These are phyloP conservation scores for Carettochelys insculpta DNA, from an alignment of 2,113 vertebrate species.

Conservation along the genomic window DNA sequence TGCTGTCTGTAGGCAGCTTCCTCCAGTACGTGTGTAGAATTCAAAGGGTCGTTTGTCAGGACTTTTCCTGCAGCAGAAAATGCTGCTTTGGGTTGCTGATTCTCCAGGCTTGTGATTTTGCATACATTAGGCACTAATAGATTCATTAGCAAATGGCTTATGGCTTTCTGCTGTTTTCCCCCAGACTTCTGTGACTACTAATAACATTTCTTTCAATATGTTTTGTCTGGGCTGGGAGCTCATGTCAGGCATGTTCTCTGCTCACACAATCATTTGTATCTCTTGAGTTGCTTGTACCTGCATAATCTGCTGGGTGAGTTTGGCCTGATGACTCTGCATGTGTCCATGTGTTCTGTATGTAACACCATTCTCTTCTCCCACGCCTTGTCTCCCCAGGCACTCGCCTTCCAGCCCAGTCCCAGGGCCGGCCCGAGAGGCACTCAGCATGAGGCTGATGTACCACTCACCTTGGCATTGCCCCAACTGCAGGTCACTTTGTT, in stretches of 20 bases:
- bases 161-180: not conserved
- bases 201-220: not conserved
- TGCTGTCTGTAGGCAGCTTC: not conserved
- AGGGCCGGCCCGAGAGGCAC: not conserved
- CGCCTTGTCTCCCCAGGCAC: not conserved
- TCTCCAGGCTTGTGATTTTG: not conserved
- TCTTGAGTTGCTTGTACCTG: not conserved
- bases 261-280: not conserved
- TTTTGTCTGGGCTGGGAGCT: not conserved
- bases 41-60: not conserved
- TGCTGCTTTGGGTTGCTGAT: not conserved
- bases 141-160: not conserved
- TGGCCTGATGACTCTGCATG: not conserved
- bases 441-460: not conserved
- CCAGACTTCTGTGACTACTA: not conserved
- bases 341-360: no score
- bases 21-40: not conserved
- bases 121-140: not conserved
- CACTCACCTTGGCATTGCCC: not conserved
- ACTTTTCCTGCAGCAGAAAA: not conserved
- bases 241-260: not conserved
- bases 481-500: not conserved
- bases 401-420: not conserved
- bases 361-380: not conserved
- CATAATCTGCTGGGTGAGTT: not conserved